Evolutionary conservation across 1,140 invertebrate species (phyloP), one percentile per base, ranked within the genome.

Genomic region (Alviniconcha marisindica): DNA sequence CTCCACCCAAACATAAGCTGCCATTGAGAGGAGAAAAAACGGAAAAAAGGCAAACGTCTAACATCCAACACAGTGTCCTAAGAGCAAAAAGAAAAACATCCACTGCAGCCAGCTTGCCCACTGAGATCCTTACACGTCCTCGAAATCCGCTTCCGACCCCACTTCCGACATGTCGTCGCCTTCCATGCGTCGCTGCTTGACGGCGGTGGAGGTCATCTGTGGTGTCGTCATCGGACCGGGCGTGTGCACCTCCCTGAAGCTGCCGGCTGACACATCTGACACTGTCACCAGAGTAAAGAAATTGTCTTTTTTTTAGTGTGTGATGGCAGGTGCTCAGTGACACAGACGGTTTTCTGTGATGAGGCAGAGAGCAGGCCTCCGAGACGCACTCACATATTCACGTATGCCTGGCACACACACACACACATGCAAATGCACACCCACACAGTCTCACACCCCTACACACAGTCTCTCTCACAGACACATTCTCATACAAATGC

Each of bases 151-250:
- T 83, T 93, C 92, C 14, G 92, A 92, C 12, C 89, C 92, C 14
- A 86, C 88, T 63, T 93, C 92, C 33, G 92, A 93, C 24, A 63
- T 71, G n/a, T 83, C 82, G 33, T 85, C 80, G 24, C 60, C 77
- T 7, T 76, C 81, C 51, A 88, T 84, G 51, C 88, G 83, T 44
- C 89, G 77, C 28, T 90, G 82, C 83, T 92, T 91, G 44, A 88
- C 81, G 2, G 89, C 88, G 28, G 89, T 91, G 0, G 90, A 89
- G 71, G 88, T 84, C 71, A 87, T 82, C 36, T 86, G 87, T 15
- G 88, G 90, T 38, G 86, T 77, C 31, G 83, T 84, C 48, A 90
- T 83, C 56, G 82, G 87, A 18, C 95, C 88, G 94, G 95, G 82
- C 93, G 91, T 79, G 84, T 88, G 33, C 80, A 84, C 24, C 78